A percentile compares a stretch with the other conserved stretches of the same genome.
phyloP scores from a whole-genome alignment of 2,888 invertebrate genomes.

The Cordilura impudica region DNA sequence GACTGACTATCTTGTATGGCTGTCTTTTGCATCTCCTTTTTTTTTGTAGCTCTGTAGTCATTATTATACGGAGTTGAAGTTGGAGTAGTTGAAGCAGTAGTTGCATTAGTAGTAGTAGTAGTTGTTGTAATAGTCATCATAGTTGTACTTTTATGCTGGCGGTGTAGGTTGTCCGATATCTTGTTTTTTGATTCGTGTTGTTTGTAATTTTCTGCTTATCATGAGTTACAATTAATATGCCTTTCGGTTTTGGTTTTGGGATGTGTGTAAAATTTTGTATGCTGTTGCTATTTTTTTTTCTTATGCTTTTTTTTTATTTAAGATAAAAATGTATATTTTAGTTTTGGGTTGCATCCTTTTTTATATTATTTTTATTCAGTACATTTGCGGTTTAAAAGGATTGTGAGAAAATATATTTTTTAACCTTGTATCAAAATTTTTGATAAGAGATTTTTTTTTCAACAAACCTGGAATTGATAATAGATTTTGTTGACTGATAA shows the following conservation, averaged over 20 bases:
- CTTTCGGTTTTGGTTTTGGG: conserved; percentile 19
- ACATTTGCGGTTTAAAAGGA: neutral
- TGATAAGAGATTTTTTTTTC: conserved; percentile 26
- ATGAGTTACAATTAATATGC: conserved; percentile 61
- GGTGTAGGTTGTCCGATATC: conserved; percentile 56
- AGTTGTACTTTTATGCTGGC: conserved; percentile 45
- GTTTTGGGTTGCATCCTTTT: neutral
- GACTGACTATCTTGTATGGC: conserved; percentile 17
- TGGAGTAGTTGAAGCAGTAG: neutral
- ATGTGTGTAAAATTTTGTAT: conserved; percentile 8
- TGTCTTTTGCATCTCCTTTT: conserved; percentile 45
- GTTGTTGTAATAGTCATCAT: conserved; percentile 41
- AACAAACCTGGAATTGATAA: conserved; percentile 30
- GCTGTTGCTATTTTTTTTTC: conserved; percentile 10
- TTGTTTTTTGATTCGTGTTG: conserved; percentile 60
- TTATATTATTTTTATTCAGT: neutral
- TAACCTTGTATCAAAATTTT: conserved; percentile 41
- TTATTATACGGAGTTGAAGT: conserved; percentile 14
- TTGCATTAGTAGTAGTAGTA: conserved; percentile 24
- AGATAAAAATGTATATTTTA: neutral
- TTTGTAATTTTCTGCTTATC: conserved; percentile 65
- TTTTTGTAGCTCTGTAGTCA: conserved; percentile 49
- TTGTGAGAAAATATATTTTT: conserved; percentile 42
- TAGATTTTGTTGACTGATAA: conserved; percentile 31
- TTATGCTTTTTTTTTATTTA: neutral